Conservation (phyloP, 2,888 invertebrate genomes). For the Listrodromus nycthemerus region DNA sequence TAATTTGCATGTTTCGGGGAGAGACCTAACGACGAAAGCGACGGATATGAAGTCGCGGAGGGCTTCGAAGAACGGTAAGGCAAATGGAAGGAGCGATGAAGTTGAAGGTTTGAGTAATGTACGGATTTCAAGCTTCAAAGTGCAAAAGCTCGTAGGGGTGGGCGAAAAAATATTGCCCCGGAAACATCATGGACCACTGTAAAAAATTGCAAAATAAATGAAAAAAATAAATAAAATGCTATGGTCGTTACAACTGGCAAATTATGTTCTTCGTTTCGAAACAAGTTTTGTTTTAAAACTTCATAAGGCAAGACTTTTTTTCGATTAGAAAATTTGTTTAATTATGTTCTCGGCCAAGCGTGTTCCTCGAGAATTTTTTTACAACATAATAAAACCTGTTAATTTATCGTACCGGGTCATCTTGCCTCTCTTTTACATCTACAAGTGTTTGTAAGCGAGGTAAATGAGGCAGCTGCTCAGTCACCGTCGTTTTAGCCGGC, state of each 20-base stretch:
- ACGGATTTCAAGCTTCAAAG: conserved; percentile 32
- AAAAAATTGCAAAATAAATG: background rate
- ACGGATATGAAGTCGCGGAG: conserved; percentile 49
- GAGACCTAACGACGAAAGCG: conserved; percentile 28
- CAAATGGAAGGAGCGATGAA: conserved; percentile 33
- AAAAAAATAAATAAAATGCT: background rate
- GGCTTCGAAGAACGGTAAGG: conserved; percentile 13
- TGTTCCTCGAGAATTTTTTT: too few species aligned
- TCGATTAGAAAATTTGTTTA: too few species aligned
- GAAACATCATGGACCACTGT: background rate
- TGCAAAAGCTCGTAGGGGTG: conserved; percentile 33
- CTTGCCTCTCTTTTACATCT: too few species aligned
- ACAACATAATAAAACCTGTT: too few species aligned
- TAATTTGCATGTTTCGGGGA: conserved; percentile 62
- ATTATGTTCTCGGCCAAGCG: too few species aligned
- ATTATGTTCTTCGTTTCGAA: too few species aligned
- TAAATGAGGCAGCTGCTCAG: background rate
- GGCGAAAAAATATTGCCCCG: background rate
- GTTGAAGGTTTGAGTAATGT: conserved; percentile 10
- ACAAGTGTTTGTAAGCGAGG: background rate
- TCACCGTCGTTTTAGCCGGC: background rate
- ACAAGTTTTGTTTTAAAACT: too few species aligned
- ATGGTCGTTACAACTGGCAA: background rate
- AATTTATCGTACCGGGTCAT: too few species aligned
- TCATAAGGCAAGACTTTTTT: too few species aligned